Percentiles rank a stretch among this genome's conserved stretches.
phyloP scores from a whole-genome alignment of 2,888 invertebrate species.

The Gibbula magus region DNA sequence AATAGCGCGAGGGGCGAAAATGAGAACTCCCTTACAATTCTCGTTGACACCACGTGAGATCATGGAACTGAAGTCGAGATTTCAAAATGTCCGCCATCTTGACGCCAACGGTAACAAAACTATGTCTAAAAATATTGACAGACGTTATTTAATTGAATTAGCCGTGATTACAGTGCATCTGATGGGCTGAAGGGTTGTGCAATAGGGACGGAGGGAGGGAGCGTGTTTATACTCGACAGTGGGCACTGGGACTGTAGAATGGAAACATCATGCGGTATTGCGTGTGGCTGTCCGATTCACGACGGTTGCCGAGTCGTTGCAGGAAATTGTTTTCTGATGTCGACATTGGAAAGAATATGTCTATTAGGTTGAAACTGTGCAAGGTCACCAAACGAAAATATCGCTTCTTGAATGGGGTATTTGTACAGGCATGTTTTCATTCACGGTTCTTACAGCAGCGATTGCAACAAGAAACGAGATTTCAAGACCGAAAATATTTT shows the following conservation, averaged over 20 bases:
- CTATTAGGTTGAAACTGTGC: slow-evolving; percentile 16
- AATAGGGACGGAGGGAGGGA: too few species aligned
- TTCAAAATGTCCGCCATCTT: slow-evolving; percentile 3
- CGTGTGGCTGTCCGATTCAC: not conserved
- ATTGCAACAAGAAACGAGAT: not conserved
- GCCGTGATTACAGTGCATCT: not conserved
- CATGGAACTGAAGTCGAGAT: not conserved
- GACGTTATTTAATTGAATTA: slow-evolving; percentile 20
- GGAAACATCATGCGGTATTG: not conserved
- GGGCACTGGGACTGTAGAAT: too few species aligned
- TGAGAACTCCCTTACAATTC: slow-evolving; percentile 13
- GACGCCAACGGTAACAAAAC: slow-evolving; percentile 16
- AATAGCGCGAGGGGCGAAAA: slow-evolving; percentile 4
- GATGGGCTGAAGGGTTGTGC: not conserved
- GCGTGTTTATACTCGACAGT: not conserved
- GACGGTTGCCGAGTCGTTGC: not conserved
- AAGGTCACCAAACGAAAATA: slow-evolving; percentile 17
- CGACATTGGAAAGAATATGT: slow-evolving; percentile 11
- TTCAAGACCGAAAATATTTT: not conserved
- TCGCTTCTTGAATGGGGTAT: not conserved
- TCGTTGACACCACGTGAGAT: slow-evolving; percentile 18
- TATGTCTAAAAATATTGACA: slow-evolving; percentile 12
- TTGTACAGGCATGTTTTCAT: slow-evolving; percentile 11
- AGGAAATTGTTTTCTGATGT: slow-evolving; percentile 15
- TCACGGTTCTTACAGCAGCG: not conserved